phyloP scores from a whole-genome alignment of 2,888 invertebrate genomes.

The Melieria omissa region DNA sequence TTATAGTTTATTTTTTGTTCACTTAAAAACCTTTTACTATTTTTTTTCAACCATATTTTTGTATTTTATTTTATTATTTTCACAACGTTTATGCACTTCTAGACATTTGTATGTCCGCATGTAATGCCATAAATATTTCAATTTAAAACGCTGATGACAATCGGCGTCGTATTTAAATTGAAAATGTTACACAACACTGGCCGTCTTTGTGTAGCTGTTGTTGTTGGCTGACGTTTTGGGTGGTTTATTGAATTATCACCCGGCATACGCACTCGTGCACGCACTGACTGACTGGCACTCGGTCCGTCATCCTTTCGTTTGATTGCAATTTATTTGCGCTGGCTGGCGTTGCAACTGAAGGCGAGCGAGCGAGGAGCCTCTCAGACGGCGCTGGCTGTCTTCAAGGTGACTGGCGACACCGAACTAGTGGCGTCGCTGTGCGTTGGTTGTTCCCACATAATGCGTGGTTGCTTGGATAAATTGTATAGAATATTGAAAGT shows the following conservation, averaged over 20 bases:
- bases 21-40: no score
- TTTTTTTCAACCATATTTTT: no score
- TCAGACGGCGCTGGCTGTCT: not conserved
- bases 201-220: not conserved
- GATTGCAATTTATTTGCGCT: constrained; percentile 34
- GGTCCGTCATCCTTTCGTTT: constrained; percentile 26
- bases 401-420: not conserved
- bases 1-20: no score
- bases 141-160: constrained; percentile 34
- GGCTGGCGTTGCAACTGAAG: constrained; percentile 24
- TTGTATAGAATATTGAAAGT: no score
- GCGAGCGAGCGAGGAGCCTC: no score
- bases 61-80: no score
- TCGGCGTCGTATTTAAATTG: constrained; percentile 26
- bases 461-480: no score
- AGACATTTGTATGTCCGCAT: constrained; percentile 14
- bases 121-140: constrained; percentile 28
- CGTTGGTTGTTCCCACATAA: no score
- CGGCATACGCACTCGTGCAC: not conserved
- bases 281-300: constrained; percentile 12
- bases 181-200: not conserved
- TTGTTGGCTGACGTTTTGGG: no score
- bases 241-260: constrained; percentile 34
- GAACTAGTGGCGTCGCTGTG: no score
- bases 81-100: constrained; percentile 1